Evolutionary conservation across 2,113 vertebrate genomes (phyloP).

Genomic region (Gasterosteus nipponicus): DNA sequence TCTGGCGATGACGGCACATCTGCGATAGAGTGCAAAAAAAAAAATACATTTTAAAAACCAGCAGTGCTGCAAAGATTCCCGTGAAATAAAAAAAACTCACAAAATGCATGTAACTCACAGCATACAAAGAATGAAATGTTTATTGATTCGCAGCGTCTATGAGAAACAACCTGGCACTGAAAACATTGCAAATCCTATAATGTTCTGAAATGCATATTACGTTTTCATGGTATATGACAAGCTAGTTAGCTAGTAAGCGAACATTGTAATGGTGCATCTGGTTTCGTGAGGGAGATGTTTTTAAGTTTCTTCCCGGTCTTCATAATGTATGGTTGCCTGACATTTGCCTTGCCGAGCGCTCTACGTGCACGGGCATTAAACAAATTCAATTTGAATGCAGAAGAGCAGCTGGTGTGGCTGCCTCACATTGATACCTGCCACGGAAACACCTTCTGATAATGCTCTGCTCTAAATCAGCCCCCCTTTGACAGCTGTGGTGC

Average conservation of each 20-base stretch:
- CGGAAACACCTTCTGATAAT: not conserved
- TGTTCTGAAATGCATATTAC: not conserved
- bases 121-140: not conserved
- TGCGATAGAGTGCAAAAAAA: conserved; percentile 49
- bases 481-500: not conserved
- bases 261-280: not conserved
- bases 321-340: not conserved
- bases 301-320: not conserved
- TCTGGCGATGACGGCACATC: conserved; percentile 92
- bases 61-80: not conserved
- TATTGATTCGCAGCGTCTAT: not conserved
- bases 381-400: not conserved
- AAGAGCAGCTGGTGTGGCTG: not conserved
- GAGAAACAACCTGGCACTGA: not conserved
- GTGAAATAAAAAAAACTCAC: not conserved
- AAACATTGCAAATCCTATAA: not conserved
- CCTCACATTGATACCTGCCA: not conserved
- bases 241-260: not conserved
- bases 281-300: not conserved
- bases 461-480: not conserved
- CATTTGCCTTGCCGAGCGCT: not conserved
- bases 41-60: not conserved
- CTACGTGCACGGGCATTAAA: not conserved
- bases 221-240: not conserved
- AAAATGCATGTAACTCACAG: not conserved